Percentiles rank a stretch among this genome's conserved stretches.
Conservation (phyloP, 2,888 invertebrate species). For the Noctua janthina region DNA sequence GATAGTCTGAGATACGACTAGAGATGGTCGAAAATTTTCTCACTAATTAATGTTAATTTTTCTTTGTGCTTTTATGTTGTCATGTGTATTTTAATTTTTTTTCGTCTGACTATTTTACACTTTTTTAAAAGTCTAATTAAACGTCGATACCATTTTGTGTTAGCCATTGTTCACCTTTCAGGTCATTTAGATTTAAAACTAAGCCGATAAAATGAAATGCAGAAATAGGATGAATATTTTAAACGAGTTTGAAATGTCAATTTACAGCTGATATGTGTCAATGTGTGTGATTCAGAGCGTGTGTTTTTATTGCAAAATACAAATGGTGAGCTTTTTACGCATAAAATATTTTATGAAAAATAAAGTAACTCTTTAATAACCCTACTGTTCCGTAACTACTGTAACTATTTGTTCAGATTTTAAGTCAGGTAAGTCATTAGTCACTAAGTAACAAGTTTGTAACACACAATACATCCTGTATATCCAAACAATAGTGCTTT, state of each 20-base stretch:
- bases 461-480: not conserved
- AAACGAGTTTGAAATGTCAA: not conserved
- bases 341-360: not conserved
- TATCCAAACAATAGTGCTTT: slow-evolving; percentile 25
- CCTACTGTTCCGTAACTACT: not conserved
- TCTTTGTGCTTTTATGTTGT: not conserved
- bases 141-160: not conserved
- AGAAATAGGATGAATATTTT: not conserved
- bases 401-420: not conserved
- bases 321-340: not conserved
- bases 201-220: not conserved
- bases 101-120: not conserved
- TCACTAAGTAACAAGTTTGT: not conserved
- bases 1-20: not conserved
- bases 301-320: not conserved
- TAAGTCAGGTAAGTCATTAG: not conserved
- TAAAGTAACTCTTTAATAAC: not conserved
- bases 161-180: not conserved
- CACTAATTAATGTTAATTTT: not conserved
- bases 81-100: not conserved
- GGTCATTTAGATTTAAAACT: slow-evolving; percentile 6
- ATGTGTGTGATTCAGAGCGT: not conserved
- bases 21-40: not conserved
- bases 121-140: not conserved
- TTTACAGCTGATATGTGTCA: not conserved